Evolutionary conservation across 2,888 invertebrate species (phyloP), one percentile per base, ranked within the genome.

Genomic region (Trichacis sp.): DNA sequence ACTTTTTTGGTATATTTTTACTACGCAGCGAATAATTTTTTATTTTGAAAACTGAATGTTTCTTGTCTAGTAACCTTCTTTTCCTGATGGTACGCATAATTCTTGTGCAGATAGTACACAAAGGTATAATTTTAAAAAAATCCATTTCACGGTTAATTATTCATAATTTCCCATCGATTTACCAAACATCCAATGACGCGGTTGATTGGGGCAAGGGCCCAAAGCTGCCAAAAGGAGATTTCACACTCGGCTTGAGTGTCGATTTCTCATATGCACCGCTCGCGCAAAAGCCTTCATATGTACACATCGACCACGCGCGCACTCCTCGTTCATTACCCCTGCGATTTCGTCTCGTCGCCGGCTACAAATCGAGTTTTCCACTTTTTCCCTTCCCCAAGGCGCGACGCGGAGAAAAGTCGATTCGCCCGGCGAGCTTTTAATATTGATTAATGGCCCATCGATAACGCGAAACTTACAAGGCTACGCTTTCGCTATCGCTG

Each of bases 211-310:
- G 51, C 58, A 58, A 52, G 64, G 60, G 57, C 33, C 67, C 75
- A 75, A 74, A 75, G 70, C 71, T 63, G 69, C 71, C 72, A 73
- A 74, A 75, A 75, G 75, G 72, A 73, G 74, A 76, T 79, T 79
- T 79, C 66, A 77, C 77, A 73, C 74, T 72, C 64, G 70, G 70
- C 48, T 74, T 64, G 66, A 62, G 54, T 52, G 54, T 47, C 57
- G n/a, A n/a, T n/a, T n/a, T n/a, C n/a, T n/a, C n/a, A n/a, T n/a
- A n/a, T n/a, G n/a, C n/a, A n/a, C n/a, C n/a, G n/a, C n/a, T n/a
- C n/a, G n/a, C n/a, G n/a, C n/a, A n/a, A 24, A 5, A 24, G 8
- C 4, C 43, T 24, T 33, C 38, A 40, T 36, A 46, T 48, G 43
- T 24, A 49, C 55, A 54, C 45, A 24, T 49, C 57, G 24, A 6